phyloP scores from a whole-genome alignment of 2,888 invertebrate genomes.

The Lobophora halterata region DNA sequence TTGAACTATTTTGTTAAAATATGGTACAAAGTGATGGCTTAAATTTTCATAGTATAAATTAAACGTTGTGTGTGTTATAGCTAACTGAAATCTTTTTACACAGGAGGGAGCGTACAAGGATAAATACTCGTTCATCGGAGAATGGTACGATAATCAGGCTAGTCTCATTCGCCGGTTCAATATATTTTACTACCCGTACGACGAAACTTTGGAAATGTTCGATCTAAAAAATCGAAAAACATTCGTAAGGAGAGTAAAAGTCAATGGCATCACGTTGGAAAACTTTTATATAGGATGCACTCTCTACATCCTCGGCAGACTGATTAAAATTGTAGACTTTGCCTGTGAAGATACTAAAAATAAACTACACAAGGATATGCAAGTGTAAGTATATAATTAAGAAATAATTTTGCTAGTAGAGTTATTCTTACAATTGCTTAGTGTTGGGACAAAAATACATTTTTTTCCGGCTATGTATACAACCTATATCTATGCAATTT shows the following conservation, averaged over 20 bases:
- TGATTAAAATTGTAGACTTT: constrained; percentile 86
- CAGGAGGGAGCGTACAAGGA: constrained; percentile 77
- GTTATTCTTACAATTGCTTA: too few species aligned
- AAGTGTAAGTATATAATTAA: constrained; percentile 77
- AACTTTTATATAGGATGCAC: constrained; percentile 88
- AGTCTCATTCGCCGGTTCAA: constrained; percentile 87
- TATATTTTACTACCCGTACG: constrained; percentile 87
- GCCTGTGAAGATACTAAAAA: constrained; percentile 85
- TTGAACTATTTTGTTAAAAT: too few species aligned
- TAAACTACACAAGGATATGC: constrained; percentile 82
- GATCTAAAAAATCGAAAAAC: constrained; percentile 83
- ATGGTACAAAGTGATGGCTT: too few species aligned
- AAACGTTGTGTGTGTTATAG: too few species aligned
- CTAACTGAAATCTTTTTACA: too few species aligned
- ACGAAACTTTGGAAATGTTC: constrained; percentile 90
- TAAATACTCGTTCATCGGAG: constrained; percentile 85
- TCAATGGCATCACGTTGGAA: constrained; percentile 82
- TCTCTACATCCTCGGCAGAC: constrained; percentile 86
- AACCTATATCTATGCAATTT: too few species aligned
- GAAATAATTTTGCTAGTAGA: too few species aligned
- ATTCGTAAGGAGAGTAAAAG: constrained; percentile 85
- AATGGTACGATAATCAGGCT: constrained; percentile 93
- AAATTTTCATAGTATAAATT: too few species aligned
- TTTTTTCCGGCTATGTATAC: too few species aligned
- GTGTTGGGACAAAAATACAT: too few species aligned